Conservation (phyloP, 2,888 invertebrate species). For the Elgonia sp. region DNA sequence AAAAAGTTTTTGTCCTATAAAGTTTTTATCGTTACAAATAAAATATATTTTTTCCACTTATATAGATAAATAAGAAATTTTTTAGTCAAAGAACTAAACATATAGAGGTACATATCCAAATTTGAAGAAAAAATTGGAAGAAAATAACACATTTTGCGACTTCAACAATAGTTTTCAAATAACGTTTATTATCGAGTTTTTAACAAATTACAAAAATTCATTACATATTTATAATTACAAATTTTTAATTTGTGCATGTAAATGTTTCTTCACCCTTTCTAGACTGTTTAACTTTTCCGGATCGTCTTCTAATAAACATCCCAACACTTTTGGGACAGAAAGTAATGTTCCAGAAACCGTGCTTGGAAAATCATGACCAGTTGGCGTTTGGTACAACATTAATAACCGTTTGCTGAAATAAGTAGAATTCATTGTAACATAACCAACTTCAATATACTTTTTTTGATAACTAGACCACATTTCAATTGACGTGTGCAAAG, state of each 20-base stretch:
- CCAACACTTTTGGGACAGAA: conserved; percentile 92
- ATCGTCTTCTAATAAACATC: conserved; percentile 91
- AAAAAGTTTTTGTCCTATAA: no score
- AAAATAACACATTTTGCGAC: no score
- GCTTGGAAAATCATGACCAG: conserved; percentile 89
- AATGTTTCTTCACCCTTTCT: background rate
- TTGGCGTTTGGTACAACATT: conserved; percentile 89
- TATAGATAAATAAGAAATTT: no score
- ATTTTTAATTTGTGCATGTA: background rate
- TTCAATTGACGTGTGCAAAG: conserved; percentile 91
- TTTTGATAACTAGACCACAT: conserved; percentile 91
- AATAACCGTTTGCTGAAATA: conserved; percentile 93
- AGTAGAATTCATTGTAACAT: conserved; percentile 91
- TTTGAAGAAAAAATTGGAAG: no score
- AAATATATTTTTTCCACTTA: no score
- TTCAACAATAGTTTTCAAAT: no score
- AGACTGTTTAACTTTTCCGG: conserved; percentile 83
- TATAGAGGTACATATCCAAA: no score
- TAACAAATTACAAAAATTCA: no score
- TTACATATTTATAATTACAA: background rate
- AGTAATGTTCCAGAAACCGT: conserved; percentile 92
- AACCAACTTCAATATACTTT: conserved; percentile 91
- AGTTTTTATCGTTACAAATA: no score
- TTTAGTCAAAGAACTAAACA: no score
- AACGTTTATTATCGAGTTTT: no score